Base-by-base conservation (phyloP, 2,113 vertebrate species). In the Laterallus jamaicensis region DNA sequence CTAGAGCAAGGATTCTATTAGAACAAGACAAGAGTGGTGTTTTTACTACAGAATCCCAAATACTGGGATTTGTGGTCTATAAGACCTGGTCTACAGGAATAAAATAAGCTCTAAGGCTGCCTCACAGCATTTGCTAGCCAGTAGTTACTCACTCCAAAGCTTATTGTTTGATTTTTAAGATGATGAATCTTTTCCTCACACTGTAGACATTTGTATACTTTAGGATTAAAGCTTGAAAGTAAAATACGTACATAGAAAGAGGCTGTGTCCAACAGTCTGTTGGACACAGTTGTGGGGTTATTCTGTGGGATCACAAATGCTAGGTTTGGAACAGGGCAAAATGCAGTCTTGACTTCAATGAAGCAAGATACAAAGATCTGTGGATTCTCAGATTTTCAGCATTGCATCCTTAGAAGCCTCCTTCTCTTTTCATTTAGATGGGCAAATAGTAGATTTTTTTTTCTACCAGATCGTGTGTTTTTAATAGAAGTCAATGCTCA, bases 401-500 rank as follows among this genome's bases (percentile, higher is more conserved):
- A 37, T 80, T 80, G 81, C 64, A 70, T 90, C 86, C 44, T 85
- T 86, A 83, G 62, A 88, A 93, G 44, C 68, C 24, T 24, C 12
- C 42, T 67, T 83, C 71, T 60, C 60, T 86, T 81, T 91, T 90
- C 71, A 82, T 73, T 95, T 83, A 93, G 31, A 54, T 73, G 92
- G 88, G 88, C 55, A 84, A 92, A 95, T 86, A 88, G 54, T 83
- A 84, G 77, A 83, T 79, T 93, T 91, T 82, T 59, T 59, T 59
- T 67, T 77, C 32, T 68, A 62, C 67, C 40, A 88, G 66, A 64
- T 79, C 93, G 82, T 88, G 47, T 95, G 94, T 76, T 95, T 97
- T 88, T 93, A 95, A 93, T 95, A 88, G 84, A 89, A 92, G 83
- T 63, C 81, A 93, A 16, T 87, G 67, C 60, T 89, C 32, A 32